Evolutionary conservation across 2,113 vertebrate species (phyloP).

Genomic region (Campylomormyrus tamandua): DNA sequence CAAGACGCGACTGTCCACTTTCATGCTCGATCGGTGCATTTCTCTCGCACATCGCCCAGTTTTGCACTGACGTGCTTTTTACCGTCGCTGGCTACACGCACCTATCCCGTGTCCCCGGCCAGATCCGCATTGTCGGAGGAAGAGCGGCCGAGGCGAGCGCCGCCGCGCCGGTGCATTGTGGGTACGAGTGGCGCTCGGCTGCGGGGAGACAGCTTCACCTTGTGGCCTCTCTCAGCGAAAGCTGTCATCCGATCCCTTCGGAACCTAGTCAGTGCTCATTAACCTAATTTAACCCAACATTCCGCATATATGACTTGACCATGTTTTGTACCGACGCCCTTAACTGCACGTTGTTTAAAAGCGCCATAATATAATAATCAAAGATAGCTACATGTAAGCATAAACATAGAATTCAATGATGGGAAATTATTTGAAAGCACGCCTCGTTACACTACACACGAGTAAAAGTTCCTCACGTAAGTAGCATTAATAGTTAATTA

Average conservation of each 20-base stretch:
- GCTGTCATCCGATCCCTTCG: background rate
- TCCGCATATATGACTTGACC: background rate
- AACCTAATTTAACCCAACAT: background rate
- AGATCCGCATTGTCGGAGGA: conserved; percentile 54
- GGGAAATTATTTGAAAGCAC: background rate
- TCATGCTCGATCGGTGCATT: no score
- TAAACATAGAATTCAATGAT: background rate
- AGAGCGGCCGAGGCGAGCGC: conserved; percentile 49
- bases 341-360: background rate
- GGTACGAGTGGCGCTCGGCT: conserved; percentile 31
- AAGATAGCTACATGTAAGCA: background rate
- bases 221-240: conserved; percentile 14
- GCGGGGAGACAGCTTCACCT: conserved; percentile 29
- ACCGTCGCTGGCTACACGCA: conserved; percentile 28
- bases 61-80: background rate
- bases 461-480: background rate
- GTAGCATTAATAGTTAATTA: background rate
- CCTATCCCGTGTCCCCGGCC: conserved; percentile 43
- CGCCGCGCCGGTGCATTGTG: conserved; percentile 46
- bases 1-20: background rate
- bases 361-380: background rate
- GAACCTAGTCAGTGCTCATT: background rate
- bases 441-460: background rate
- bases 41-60: background rate
- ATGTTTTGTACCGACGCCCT: background rate